These are phyloP conservation scores for Matsumyia berberina DNA, from an alignment of 2,888 invertebrate species.

Conservation along the genomic window DNA sequence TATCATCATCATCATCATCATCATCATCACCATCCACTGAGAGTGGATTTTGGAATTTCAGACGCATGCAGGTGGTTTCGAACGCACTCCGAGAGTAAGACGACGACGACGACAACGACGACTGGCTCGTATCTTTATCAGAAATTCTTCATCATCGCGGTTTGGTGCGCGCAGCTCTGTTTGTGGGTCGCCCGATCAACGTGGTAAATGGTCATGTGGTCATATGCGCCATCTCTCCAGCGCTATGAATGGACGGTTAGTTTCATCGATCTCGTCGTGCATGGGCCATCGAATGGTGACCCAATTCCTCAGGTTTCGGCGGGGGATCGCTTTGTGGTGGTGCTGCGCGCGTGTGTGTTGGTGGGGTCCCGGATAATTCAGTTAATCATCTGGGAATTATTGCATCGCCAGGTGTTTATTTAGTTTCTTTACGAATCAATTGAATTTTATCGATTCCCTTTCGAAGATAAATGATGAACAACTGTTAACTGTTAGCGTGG, in stretches of 20 bases:
- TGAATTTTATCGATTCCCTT: conserved; percentile 59
- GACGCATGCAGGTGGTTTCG: conserved; percentile 65
- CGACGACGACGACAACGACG: too few relatives aligned
- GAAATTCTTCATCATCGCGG: conserved; percentile 51
- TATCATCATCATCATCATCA: conserved; percentile 20
- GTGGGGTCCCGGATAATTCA: conserved; percentile 65
- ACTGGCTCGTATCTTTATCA: conserved; percentile 60
- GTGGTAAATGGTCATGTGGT: conserved; percentile 36
- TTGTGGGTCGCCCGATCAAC: conserved; percentile 63
- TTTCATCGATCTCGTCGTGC: conserved; percentile 57
- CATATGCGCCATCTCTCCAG: conserved; percentile 52
- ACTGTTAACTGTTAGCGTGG: conserved; percentile 32
- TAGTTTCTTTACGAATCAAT: conserved; percentile 54
- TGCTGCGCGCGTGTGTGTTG: conserved; percentile 4
- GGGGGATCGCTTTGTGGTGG: not conserved
- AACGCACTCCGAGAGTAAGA: conserved; percentile 46
- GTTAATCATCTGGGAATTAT: conserved; percentile 67
- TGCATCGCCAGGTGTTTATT: conserved; percentile 42
- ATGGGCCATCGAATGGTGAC: conserved; percentile 61
- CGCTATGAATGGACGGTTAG: conserved; percentile 59
- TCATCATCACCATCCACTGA: conserved; percentile 12
- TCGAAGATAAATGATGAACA: conserved; percentile 34
- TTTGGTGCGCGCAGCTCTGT: conserved; percentile 41
- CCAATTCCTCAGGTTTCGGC: conserved; percentile 55
- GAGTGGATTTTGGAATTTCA: conserved; percentile 25